These are phyloP conservation scores for Chydorus sphaericus DNA, from an alignment of 2,888 invertebrate genomes.

Conservation along the genomic window DNA sequence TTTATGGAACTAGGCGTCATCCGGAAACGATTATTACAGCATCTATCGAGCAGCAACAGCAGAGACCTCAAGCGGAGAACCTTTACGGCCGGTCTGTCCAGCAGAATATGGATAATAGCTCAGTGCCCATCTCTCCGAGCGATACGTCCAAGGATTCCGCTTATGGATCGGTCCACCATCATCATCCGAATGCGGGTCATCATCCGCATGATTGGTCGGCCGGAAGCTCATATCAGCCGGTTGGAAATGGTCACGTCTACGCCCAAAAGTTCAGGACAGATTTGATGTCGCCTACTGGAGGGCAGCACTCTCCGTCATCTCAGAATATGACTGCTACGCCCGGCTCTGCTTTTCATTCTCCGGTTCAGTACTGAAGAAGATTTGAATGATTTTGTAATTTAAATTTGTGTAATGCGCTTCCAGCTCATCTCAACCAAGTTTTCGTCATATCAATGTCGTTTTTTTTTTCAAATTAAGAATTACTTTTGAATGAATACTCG, in stretches of 20 bases:
- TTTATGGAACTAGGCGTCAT: not conserved
- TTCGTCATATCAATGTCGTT: too few relatives aligned
- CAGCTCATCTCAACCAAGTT: too few relatives aligned
- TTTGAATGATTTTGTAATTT: too few relatives aligned
- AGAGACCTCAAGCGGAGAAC: not conserved
- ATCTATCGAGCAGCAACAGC: not conserved
- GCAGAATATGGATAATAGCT: not conserved
- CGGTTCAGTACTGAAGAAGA: slow-evolving; percentile 5
- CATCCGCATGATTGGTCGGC: not conserved
- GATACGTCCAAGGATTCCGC: slow-evolving; percentile 14
- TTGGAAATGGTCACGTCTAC: not conserved
- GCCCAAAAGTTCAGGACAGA: slow-evolving; percentile 8
- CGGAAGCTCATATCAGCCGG: not conserved
- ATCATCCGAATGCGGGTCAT: not conserved
- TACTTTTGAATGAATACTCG: too few relatives aligned
- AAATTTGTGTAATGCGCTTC: too few relatives aligned
- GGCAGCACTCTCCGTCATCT: slow-evolving; percentile 1
- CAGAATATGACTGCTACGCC: too few relatives aligned
- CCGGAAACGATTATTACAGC: not conserved
- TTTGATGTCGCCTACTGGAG: slow-evolving; percentile 1
- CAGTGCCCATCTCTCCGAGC: not conserved
- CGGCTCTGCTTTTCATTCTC: slow-evolving; percentile 3
- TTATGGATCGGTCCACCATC: slow-evolving; percentile 7
- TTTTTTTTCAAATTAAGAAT: too few relatives aligned
- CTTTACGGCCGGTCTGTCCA: not conserved